phyloP scores from a whole-genome alignment of 2,113 vertebrate species.

The Entosphenus tridentatus region DNA sequence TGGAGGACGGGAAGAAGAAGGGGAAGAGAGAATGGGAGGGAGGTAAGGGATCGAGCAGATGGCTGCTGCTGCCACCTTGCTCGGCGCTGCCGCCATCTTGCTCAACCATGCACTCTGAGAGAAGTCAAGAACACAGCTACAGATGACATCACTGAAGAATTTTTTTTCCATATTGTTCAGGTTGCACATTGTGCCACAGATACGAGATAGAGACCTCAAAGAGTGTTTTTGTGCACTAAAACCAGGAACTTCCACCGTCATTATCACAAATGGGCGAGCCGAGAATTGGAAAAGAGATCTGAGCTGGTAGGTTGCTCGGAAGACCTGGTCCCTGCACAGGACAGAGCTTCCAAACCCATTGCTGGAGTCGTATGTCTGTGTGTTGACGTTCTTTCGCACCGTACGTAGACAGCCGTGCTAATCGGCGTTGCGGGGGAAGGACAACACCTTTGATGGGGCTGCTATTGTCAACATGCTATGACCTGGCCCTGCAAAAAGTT shows the following conservation, averaged over 20 bases:
- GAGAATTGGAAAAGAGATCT: neutral
- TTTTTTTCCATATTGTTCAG: neutral
- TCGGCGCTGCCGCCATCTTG: neutral
- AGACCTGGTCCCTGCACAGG: neutral
- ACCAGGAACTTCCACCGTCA: neutral
- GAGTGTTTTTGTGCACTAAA: neutral
- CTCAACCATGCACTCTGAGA: neutral
- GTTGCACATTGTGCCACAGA: neutral
- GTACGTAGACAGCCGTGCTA: too few species aligned
- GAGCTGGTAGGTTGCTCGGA: neutral
- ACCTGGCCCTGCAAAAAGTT: neutral
- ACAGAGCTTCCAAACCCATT: neutral
- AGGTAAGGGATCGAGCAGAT: too few species aligned
- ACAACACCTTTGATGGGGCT: neutral
- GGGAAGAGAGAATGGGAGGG: too few species aligned
- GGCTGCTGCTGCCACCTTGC: too few species aligned
- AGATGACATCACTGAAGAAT: neutral
- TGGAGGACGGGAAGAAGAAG: too few species aligned
- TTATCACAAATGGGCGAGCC: neutral
- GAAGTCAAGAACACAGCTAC: neutral
- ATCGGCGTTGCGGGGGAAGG: too few species aligned
- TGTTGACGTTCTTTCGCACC: too few species aligned
- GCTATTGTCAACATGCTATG: constrained; percentile 1
- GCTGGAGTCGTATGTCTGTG: neutral
- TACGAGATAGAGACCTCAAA: constrained; percentile 3